Percentiles rank a stretch among this genome's conserved stretches.
These are phyloP conservation scores for Cryptoprocta ferox DNA, from an alignment of 2,797 vertebrate genomes.

Conservation along the genomic window DNA sequence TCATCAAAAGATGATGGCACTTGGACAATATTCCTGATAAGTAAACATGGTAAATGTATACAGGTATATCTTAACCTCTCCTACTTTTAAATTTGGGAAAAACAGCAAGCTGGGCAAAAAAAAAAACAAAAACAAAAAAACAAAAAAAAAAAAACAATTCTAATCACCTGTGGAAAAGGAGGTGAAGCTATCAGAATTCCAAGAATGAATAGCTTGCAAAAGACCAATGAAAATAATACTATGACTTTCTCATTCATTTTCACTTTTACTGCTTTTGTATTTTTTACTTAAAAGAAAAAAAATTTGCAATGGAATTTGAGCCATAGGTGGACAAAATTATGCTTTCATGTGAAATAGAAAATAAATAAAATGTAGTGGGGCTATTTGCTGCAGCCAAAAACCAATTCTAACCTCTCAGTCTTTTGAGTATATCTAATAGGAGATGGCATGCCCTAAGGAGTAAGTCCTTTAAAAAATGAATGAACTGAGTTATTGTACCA, in stretches of 20 bases:
- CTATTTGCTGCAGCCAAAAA: conserved; percentile 3
- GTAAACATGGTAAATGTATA: conserved; percentile 11
- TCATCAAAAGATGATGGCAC: conserved; percentile 37
- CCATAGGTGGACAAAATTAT: conserved; percentile 1
- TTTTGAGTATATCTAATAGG: not conserved
- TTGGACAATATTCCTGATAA: conserved; percentile 41
- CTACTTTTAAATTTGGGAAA: conserved; percentile 25
- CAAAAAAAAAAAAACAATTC: not conserved
- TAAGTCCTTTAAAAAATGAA: conserved; percentile 33
- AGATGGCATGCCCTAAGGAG: conserved; percentile 32
- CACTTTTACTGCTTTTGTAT: not conserved
- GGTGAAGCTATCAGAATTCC: not conserved
- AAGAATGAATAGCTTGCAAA: conserved; percentile 28
- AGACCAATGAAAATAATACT: conserved; percentile 29
- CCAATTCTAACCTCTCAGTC: conserved; percentile 53
- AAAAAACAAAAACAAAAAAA: too few relatives aligned
- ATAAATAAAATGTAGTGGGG: conserved; percentile 45
- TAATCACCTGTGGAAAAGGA: not conserved
- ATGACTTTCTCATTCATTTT: conserved; percentile 22
- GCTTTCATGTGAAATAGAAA: conserved; percentile 44
- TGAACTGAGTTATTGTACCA: not conserved
- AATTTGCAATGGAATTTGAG: not conserved
- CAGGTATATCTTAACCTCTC: not conserved
- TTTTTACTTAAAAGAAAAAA: conserved; percentile 36
- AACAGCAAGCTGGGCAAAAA: not conserved